A percentile compares a stretch with the other conserved stretches of the same genome.
Evolutionary conservation across 2,113 vertebrate species (phyloP).

Genomic region (Boleophthalmus pectinirostris): DNA sequence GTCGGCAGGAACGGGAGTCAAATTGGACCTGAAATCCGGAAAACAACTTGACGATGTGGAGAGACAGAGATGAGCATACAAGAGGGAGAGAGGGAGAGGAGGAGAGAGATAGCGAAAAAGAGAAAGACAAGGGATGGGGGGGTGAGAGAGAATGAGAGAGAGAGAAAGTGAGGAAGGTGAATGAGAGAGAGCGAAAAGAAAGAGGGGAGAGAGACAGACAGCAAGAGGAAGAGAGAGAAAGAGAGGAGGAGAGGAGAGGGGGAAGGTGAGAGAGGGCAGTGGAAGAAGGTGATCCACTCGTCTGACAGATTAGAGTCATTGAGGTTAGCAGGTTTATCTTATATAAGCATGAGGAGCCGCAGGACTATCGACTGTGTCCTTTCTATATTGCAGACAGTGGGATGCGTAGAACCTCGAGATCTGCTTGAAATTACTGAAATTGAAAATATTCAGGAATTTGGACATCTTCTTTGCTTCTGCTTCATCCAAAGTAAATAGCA

Average conservation of each 20-base stretch:
- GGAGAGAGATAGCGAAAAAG: not conserved
- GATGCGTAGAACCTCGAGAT: not conserved
- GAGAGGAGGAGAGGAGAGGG: not conserved
- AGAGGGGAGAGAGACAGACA: not conserved
- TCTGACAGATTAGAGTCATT: slow-evolving; percentile 70
- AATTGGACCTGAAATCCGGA: not conserved
- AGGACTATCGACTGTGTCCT: slow-evolving; percentile 51
- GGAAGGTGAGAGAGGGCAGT: slow-evolving; percentile 27
- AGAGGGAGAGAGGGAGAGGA: slow-evolving; percentile 4
- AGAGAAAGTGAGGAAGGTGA: slow-evolving; percentile 46
- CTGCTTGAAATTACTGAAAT: not conserved
- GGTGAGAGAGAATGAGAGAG: slow-evolving; percentile 22
- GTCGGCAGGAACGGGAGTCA: not conserved
- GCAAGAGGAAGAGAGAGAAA: slow-evolving; percentile 9
- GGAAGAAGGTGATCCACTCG: slow-evolving; percentile 59
- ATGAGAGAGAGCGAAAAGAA: slow-evolving; percentile 14
- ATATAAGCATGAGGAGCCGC: slow-evolving; percentile 46
- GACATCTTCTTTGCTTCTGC: not conserved
- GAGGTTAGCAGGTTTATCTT: slow-evolving; percentile 68
- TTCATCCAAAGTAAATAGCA: not conserved
- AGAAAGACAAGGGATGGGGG: not conserved
- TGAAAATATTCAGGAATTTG: not conserved
- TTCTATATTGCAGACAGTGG: slow-evolving; percentile 10
- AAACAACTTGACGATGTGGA: slow-evolving; percentile 1
- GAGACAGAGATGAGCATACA: slow-evolving; percentile 14